Evolutionary conservation across 2,888 invertebrate species (phyloP).

Genomic region (Rambutsinella grinnellia): DNA sequence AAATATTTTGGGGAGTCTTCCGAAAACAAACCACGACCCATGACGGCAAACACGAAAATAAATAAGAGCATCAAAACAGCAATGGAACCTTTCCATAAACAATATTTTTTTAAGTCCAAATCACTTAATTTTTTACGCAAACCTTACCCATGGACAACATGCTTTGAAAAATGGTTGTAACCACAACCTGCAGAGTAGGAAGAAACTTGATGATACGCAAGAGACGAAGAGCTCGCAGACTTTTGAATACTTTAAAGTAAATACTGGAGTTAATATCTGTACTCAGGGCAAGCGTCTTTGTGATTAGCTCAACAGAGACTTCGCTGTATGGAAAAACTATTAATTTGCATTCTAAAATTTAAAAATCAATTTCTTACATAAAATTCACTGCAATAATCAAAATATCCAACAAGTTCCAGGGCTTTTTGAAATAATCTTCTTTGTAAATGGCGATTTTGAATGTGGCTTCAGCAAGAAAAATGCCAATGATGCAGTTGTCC

Average conservation of each 20-base stretch:
- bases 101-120: too few species aligned
- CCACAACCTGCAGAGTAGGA: slow-evolving; percentile 66
- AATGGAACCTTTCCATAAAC: slow-evolving; percentile 67
- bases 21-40: slow-evolving; percentile 67
- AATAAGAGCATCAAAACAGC: slow-evolving; percentile 67
- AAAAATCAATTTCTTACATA: slow-evolving; percentile 25
- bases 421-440: slow-evolving; percentile 59
- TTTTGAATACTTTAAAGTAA: slow-evolving; percentile 56
- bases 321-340: slow-evolving; percentile 24
- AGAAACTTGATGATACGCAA: slow-evolving; percentile 63
- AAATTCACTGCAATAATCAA: slow-evolving; percentile 57
- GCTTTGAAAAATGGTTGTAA: slow-evolving; percentile 67
- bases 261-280: slow-evolving; percentile 50
- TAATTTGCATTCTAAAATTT: not conserved
- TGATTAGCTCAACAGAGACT: slow-evolving; percentile 51
- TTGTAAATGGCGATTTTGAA: slow-evolving; percentile 61
- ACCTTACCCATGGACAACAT: slow-evolving; percentile 66
- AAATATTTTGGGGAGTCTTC: slow-evolving; percentile 65
- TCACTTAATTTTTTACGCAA: too few species aligned
- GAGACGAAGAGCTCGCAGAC: slow-evolving; percentile 57
- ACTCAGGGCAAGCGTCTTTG: slow-evolving; percentile 53
- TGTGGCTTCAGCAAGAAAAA: slow-evolving; percentile 61
- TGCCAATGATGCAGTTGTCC: slow-evolving; percentile 60
- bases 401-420: slow-evolving; percentile 61
- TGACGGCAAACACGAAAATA: slow-evolving; percentile 68